Percentiles rank a stretch among this genome's conserved stretches.
phyloP scores from a whole-genome alignment of 2,888 invertebrate species.

The Beris morrisii region DNA sequence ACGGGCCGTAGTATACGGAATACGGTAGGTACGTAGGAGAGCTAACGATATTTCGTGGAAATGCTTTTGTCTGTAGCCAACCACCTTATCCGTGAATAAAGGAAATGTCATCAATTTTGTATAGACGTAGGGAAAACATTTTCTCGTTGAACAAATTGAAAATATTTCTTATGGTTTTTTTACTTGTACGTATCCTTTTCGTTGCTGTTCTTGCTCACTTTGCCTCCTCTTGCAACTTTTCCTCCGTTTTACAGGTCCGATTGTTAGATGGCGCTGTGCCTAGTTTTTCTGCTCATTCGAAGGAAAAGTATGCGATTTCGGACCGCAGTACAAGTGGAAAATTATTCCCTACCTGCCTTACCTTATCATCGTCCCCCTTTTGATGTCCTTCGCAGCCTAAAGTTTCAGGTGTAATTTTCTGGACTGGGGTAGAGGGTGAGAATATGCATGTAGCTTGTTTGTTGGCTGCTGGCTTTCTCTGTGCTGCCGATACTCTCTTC shows the following conservation, averaged over 20 bases:
- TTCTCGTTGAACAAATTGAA: conserved; percentile 37
- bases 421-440: conserved; percentile 1
- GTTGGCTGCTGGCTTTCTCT: conserved; percentile 20
- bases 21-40: background rate
- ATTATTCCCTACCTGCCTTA: too few species aligned
- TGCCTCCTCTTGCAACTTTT: conserved; percentile 7
- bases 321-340: too few species aligned
- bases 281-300: conserved; percentile 9
- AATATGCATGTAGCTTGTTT: conserved; percentile 10
- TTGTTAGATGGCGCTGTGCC: background rate
- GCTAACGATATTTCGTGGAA: conserved; percentile 14
- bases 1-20: conserved; percentile 6
- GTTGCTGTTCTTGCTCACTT: conserved; percentile 18
- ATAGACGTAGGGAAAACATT: conserved; percentile 37
- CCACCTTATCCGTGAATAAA: conserved; percentile 37
- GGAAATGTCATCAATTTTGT: conserved; percentile 39
- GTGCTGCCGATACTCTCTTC: conserved; percentile 16
- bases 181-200: background rate
- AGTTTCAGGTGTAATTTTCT: too few species aligned
- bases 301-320: conserved; percentile 21
- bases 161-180: conserved; percentile 33
- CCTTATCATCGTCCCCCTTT: too few species aligned
- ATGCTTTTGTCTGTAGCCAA: conserved; percentile 32
- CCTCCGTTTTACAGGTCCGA: background rate
- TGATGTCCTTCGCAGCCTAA: too few species aligned